Evolutionary conservation across 1,140 invertebrate species (phyloP).

Genomic region (Mamestra configurata): DNA sequence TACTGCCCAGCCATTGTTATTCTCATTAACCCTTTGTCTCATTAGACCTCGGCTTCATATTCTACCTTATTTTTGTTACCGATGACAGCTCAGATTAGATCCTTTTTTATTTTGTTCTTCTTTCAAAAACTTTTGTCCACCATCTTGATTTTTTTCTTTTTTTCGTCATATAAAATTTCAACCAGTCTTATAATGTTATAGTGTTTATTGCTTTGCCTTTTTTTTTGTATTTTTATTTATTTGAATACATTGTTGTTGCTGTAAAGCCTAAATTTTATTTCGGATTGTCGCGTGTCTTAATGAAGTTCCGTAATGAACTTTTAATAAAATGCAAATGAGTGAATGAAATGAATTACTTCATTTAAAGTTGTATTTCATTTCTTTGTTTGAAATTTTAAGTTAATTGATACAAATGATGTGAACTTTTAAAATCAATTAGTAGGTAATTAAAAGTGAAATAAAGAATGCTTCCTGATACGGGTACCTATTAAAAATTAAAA

Average conservation of each 20-base stretch:
- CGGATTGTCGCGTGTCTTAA: conserved; percentile 40
- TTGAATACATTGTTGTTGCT: conserved; percentile 43
- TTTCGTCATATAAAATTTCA: conserved; percentile 58
- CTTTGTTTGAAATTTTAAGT: conserved; percentile 24
- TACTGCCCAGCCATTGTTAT: conserved; percentile 84
- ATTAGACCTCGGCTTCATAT: conserved; percentile 83
- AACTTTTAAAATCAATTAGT: conserved; percentile 50
- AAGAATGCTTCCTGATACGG: conserved; percentile 13
- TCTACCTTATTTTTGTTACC: conserved; percentile 77
- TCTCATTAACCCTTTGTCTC: conserved; percentile 87
- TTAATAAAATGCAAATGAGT: conserved; percentile 22
- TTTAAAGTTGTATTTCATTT: conserved; percentile 14
- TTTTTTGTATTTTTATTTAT: conserved; percentile 46
- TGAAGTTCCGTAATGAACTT: conserved; percentile 4
- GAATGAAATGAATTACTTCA: not conserved
- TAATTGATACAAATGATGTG: conserved; percentile 42
- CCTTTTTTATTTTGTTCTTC: conserved; percentile 62
- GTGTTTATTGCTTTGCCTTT: conserved; percentile 37
- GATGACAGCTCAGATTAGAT: conserved; percentile 84
- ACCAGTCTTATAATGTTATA: conserved; percentile 49
- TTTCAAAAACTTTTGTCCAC: conserved; percentile 55
- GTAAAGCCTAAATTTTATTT: conserved; percentile 57
- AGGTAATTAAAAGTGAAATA: conserved; percentile 49
- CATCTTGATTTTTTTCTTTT: conserved; percentile 59
- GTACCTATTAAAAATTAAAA: conserved; percentile 11